Conservation (phyloP, 2,888 invertebrate species). For the Emmelina monodactyla region DNA sequence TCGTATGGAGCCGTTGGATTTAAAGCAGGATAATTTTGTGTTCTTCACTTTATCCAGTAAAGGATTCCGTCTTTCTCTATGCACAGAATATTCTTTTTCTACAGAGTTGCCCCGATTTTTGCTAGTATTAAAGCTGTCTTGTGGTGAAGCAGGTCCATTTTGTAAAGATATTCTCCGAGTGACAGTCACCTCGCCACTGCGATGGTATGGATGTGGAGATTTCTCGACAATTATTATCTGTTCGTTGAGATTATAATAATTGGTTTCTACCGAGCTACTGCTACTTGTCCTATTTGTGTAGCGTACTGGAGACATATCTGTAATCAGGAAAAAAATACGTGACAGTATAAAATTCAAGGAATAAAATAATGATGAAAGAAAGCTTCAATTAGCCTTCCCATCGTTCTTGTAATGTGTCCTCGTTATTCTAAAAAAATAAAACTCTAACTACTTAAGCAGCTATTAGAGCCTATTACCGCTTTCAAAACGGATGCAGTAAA, state of each 20-base stretch:
- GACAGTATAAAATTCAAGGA: no score
- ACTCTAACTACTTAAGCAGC: neutral
- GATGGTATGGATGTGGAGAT: constrained; percentile 56
- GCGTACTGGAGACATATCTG: constrained; percentile 72
- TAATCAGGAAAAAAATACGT: constrained; percentile 20
- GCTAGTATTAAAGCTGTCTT: constrained; percentile 56
- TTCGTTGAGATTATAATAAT: constrained; percentile 72
- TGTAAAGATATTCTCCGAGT: constrained; percentile 54
- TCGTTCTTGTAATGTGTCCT: no score
- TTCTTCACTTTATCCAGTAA: constrained; percentile 75
- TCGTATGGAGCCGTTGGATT: constrained; percentile 61
- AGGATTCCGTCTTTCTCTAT: constrained; percentile 73
- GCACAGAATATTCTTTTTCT: constrained; percentile 67
- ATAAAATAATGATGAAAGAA: no score
- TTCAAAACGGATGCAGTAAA: no score
- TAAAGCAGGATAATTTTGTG: constrained; percentile 73
- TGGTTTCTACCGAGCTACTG: constrained; percentile 70
- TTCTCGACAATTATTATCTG: constrained; percentile 68
- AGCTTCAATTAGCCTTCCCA: no score
- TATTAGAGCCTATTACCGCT: constrained; percentile 35
- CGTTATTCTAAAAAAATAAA: no score
- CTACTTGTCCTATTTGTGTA: constrained; percentile 70
- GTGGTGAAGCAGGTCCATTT: constrained; percentile 45
- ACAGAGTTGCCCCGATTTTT: constrained; percentile 56
- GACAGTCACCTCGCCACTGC: constrained; percentile 38